Evolutionary conservation across 2,888 invertebrate species (phyloP).

Genomic region (Anorthoa munda): DNA sequence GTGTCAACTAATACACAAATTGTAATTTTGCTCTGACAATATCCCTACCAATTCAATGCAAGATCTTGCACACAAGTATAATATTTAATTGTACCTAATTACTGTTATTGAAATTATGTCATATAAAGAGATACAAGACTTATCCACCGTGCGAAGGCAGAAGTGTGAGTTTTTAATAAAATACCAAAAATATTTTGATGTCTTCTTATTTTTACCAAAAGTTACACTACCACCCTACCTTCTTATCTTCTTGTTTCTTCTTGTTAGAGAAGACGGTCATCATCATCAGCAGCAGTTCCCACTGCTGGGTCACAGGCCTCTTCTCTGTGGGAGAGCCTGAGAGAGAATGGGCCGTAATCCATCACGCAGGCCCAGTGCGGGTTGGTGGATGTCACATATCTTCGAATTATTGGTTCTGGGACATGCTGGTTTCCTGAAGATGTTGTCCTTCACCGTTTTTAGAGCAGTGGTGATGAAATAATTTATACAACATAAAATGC

Average conservation of each 20-base stretch:
- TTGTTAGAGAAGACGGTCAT: background rate
- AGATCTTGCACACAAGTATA: constrained; percentile 65
- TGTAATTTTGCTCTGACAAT: constrained; percentile 46
- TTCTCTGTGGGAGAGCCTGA: no score
- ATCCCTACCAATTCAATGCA: constrained; percentile 42
- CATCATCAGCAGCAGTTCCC: no score
- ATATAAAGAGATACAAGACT: constrained; percentile 89
- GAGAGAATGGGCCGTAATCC: no score
- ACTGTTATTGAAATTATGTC: constrained; percentile 70
- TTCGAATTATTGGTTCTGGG: no score
- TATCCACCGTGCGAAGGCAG: constrained; percentile 82
- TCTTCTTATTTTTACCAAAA: constrained; percentile 13
- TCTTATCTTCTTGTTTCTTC: no score
- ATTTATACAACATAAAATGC: no score
- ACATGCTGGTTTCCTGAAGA: no score
- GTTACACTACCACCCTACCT: background rate
- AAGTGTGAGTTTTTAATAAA: constrained; percentile 84
- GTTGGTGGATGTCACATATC: no score
- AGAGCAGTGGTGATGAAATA: no score
- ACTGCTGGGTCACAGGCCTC: no score
- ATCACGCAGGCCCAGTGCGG: no score
- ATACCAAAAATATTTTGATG: constrained; percentile 55
- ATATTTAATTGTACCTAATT: constrained; percentile 64
- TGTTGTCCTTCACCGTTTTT: no score
- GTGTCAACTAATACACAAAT: constrained; percentile 35